Evolutionary conservation across 2,888 invertebrate species (phyloP), one percentile per base, ranked within the genome.

Genomic region (Hirtodrosophila alboralis): DNA sequence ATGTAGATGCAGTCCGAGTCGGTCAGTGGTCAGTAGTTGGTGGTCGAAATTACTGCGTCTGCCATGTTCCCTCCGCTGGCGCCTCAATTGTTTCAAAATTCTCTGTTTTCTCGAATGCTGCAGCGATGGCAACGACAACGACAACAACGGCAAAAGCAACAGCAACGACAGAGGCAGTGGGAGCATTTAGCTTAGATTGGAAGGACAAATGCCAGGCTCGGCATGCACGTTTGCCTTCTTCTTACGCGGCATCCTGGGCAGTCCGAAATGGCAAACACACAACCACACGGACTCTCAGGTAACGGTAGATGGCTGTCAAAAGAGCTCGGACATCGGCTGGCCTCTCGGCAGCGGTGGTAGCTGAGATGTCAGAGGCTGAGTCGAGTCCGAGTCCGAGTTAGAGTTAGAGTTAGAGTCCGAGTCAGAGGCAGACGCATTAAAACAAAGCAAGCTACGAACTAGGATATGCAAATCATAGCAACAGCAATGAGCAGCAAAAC

Each of bases 31-130:
- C 81, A 84, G 81, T 77, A 71, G 84, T 77, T 84, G 86, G 84
- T 81, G 86, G 84, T 77, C 84, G 81, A 86, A 86, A 81, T 74
- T 84, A 64, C 86, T 86, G 81, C 78, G 78, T 83, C 78, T 83
- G 83, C 85, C 58, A 59, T 57, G 51, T 61, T 61, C 68, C 61
- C 61, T 68, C 61, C 60, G 64, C 66, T 76, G 64, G 74, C 81
- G 71, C 81, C 81, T 77, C 81, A 80, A 81, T 86, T 86, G 81
- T 81, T 81, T 81, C 84, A 84, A 86, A 23, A 80, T 81, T 86
- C 60, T 76, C 84, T 73, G 65, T 66, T 84, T 69, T 84, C 84
- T 67, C 71, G 51, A 45, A 47, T 59, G 44, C 41, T 36, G 51
- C 52, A 31, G 18, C 51, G 18, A 33, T 31, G 36, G 60, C 63